Conservation (phyloP, 2,797 vertebrate species). For the Trachurus trachurus region DNA sequence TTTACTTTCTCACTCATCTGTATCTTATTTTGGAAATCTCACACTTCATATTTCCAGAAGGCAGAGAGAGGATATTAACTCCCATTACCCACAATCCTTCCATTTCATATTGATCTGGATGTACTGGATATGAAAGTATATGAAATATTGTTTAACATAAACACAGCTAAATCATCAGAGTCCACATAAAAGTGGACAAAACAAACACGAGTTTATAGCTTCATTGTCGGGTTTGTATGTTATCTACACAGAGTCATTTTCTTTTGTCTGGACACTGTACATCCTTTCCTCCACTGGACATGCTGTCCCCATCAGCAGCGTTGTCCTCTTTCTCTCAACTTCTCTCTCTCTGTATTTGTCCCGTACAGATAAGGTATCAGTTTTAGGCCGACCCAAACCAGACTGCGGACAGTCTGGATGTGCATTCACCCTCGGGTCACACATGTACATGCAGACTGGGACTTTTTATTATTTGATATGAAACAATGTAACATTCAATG, state of each 20-base stretch:
- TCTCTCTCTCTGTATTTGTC: constrained; percentile 22
- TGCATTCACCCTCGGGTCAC: background rate
- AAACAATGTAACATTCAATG: background rate
- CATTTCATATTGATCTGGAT: background rate
- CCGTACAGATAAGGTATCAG: constrained; percentile 64
- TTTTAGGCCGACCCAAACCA: constrained; percentile 51
- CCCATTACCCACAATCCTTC: background rate
- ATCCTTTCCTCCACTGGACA: constrained; percentile 1
- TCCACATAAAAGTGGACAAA: background rate
- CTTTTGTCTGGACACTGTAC: background rate
- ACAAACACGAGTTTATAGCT: background rate
- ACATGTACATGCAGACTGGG: background rate
- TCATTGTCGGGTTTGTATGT: background rate
- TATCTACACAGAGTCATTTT: background rate
- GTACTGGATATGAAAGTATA: background rate
- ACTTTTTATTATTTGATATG: background rate
- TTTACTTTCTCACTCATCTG: background rate
- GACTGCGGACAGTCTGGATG: constrained; percentile 8
- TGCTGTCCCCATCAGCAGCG: background rate
- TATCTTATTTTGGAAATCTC: background rate
- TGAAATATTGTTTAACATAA: background rate
- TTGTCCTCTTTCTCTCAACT: constrained; percentile 39
- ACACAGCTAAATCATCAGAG: no score
- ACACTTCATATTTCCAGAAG: background rate
- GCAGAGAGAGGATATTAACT: background rate